Evolutionary conservation across 2,888 invertebrate species (phyloP), one percentile per base, ranked within the genome.

Genomic region (Stictocephala bisonia): DNA sequence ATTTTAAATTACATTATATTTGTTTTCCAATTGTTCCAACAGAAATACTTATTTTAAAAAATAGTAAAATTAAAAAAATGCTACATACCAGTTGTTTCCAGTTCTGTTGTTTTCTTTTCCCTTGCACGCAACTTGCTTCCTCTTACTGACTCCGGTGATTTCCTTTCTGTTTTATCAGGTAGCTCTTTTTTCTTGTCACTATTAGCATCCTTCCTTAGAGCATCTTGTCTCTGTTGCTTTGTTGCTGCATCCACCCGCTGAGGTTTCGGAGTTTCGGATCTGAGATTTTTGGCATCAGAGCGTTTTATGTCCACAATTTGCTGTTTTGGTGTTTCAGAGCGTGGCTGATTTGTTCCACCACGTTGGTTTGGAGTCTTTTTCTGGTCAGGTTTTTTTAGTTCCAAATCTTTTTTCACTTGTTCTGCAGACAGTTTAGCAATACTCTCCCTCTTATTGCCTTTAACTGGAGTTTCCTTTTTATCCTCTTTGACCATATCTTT

Each of bases 101-200:
- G 2, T 18, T 60, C 40, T 6, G 31, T 40, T 3, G 40, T 3
- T 3, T 60, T 40, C 22, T 13, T 18, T 1, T 60, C 40, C 18
- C 60, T 35, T 13, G 35, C 40, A 29, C 60, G 13, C 0, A 60
- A 24, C 24, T 60, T 60, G 2, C 35, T 40, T 40, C 35, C 40
- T 35, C 60, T 60, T 2, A 35, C 35, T 22, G 60, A 60, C 22
- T 60, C 60, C 13, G 60, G 60, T 1, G 60, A 60, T 40, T 60
- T 60, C 9, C 60, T 2, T 35, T 60, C 60, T 11, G n/a, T 11
- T 9, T 40, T 60, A 7, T 60, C 40, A 22, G 31, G 22, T 13
- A 9, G 15, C 22, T 60, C 60, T 60, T 60, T 60, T 24, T 60
- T 60, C 22, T 60, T 60, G 22, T 60, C 60, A 35, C 35, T 22